Percentiles rank a stretch among this genome's conserved stretches.
These are phyloP conservation scores for Berghia stephanieae DNA, from an alignment of 1,140 invertebrate genomes.

Conservation along the genomic window DNA sequence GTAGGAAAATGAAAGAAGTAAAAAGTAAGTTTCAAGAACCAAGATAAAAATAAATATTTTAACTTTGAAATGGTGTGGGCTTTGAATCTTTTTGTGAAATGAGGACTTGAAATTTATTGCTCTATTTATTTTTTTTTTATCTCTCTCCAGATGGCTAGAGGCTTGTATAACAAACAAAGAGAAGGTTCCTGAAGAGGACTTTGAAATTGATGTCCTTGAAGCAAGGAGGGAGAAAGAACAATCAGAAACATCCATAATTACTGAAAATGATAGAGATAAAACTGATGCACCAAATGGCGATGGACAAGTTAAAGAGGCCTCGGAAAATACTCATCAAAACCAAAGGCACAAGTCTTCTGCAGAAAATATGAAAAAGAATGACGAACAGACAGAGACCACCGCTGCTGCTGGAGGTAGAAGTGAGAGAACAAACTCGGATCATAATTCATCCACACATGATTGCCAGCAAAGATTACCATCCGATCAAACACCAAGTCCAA, in stretches of 20 bases:
- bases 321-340: no score
- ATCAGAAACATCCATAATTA: no score
- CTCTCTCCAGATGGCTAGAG: conserved; percentile 75
- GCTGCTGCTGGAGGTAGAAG: background rate
- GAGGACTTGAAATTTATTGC: background rate
- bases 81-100: background rate
- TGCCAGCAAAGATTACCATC: no score
- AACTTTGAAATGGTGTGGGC: background rate
- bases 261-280: no score
- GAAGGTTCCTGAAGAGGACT: conserved; percentile 71
- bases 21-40: no score
- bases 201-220: conserved; percentile 70
- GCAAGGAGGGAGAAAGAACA: no score
- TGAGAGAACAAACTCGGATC: background rate
- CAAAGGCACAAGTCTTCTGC: background rate
- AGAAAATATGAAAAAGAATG: background rate
- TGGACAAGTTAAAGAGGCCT: no score
- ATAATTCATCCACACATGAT: no score
- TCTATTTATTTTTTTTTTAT: conserved; percentile 5
- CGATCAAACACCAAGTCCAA: no score
- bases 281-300: no score
- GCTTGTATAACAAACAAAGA: conserved; percentile 73
- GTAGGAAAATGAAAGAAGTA: no score
- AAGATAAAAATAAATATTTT: no score
- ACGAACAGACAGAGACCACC: background rate